Conservation (phyloP, 2,113 vertebrate species). For the Scytalopus superciliaris region DNA sequence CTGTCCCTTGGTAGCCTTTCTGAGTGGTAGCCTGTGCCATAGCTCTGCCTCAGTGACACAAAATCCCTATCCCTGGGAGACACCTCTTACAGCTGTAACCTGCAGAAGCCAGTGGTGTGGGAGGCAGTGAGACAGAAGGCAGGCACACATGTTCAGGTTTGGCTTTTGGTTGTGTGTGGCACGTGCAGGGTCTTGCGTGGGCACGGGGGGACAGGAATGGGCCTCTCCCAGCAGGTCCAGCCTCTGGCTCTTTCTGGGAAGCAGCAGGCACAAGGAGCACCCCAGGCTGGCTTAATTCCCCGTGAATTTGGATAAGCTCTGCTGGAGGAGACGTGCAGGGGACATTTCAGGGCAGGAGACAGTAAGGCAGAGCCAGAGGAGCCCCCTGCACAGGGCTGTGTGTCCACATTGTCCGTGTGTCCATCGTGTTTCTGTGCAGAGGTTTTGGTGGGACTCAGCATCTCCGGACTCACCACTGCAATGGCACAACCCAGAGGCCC, state of each 20-base stretch:
- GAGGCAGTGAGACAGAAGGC: neutral
- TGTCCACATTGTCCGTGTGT: neutral
- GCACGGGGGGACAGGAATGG: fast-evolving
- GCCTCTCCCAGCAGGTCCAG: neutral
- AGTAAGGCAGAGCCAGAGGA: neutral
- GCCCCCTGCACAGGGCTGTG: fast-evolving
- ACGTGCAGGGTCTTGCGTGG: neutral
- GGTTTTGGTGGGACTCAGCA: neutral
- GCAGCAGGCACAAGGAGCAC: neutral
- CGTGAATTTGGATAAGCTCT: neutral
- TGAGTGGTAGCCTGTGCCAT: neutral
- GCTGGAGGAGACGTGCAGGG: neutral
- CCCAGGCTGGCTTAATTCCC: neutral
- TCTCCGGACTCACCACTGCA: fast-evolving
- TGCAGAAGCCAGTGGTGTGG: neutral
- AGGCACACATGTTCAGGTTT: neutral
- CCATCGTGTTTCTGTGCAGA: neutral
- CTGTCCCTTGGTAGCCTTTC: neutral
- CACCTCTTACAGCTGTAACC: neutral
- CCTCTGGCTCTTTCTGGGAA: neutral
- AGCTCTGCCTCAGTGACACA: neutral
- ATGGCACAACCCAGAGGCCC: neutral
- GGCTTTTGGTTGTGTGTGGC: neutral
- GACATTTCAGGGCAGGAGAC: neutral
- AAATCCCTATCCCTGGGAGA: neutral